A percentile compares a stretch with the other conserved stretches of the same genome.
Evolutionary conservation across 2,888 invertebrate genomes (phyloP).

Genomic region (Abrostola tripartita): DNA sequence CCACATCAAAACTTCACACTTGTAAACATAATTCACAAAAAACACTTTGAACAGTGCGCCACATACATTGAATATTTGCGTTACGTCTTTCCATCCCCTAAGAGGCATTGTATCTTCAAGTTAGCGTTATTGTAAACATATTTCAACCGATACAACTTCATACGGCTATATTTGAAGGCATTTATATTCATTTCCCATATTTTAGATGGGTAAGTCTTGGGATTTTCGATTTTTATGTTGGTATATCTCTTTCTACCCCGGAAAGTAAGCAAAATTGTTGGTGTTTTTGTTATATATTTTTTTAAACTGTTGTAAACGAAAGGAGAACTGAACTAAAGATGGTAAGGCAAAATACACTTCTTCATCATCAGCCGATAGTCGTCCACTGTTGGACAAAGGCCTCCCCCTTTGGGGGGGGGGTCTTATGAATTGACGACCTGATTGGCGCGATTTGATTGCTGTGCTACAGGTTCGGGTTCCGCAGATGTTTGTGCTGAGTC

Average conservation of each 20-base stretch:
- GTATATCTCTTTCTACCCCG: conserved; percentile 1
- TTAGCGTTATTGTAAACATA: conserved; percentile 82
- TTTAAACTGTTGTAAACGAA: neutral
- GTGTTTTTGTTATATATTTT: neutral
- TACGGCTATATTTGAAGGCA: conserved; percentile 62
- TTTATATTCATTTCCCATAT: conserved; percentile 73
- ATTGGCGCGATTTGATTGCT: no score
- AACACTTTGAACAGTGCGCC: conserved; percentile 37
- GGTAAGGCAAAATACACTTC: no score
- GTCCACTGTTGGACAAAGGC: no score
- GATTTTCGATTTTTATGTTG: conserved; percentile 63
- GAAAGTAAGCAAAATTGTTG: neutral
- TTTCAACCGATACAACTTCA: conserved; percentile 74
- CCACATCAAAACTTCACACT: conserved; percentile 1
- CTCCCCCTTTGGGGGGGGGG: no score
- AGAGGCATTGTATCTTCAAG: conserved; percentile 73
- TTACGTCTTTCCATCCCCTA: conserved; percentile 71
- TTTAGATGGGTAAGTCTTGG: conserved; percentile 55
- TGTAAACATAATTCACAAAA: conserved; percentile 14
- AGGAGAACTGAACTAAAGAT: no score
- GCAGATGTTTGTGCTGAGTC: no score
- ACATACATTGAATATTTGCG: conserved; percentile 42
- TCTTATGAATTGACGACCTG: no score
- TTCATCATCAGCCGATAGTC: no score
- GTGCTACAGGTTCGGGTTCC: no score